Base-by-base conservation (phyloP, 2,797 vertebrate genomes). In the Premnoplex brunnescens region DNA sequence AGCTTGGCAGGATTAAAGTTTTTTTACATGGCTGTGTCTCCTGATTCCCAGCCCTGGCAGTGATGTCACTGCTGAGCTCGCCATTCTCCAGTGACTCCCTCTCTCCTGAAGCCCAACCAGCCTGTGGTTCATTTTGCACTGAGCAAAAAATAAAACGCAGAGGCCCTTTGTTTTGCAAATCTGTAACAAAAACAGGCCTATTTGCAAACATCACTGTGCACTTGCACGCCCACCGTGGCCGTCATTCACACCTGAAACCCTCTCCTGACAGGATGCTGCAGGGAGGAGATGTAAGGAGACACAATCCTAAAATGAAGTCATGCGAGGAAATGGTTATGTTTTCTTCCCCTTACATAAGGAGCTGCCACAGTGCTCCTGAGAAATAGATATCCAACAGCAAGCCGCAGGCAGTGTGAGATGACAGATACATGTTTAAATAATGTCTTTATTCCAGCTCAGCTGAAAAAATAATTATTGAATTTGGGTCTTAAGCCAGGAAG, bases 391-490 rank as follows among this genome's bases (percentile, higher is more conserved):
- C 89, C 77, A 84, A 52, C 59, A 76, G 91, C 74, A 91, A 94
- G 88, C 89, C 1, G 0, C 83, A 86, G 91, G 95, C 94, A 85
- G 69, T 13, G 34, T 54, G 80, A 95, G 89, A 90, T 80, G 88
- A 90, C 91, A 96, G 94, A 90, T 68, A 82, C 83, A 60, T 89
- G 76, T 91, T 96, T 91, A 96, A 96, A 91, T 90, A 95, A 93
- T 90, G 74, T 89, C 88, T 90, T 95, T 92, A 95, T 96, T 89
- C 74, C 78, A 79, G 83, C 76, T 95, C 93, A 95, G 88, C 94
- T 95, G 96, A 91, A 95, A 95, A 96, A 95, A 95, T 93, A 94
- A 94, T 95, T 86, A 92, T 56, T 89, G 89, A 59, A 85, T 88
- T 72, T 96, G 85, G 82, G 62, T 93, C 89, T 83, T 78, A 75